Evolutionary conservation across 2,888 invertebrate species (phyloP).

Genomic region (Hoplodrina ambigua): DNA sequence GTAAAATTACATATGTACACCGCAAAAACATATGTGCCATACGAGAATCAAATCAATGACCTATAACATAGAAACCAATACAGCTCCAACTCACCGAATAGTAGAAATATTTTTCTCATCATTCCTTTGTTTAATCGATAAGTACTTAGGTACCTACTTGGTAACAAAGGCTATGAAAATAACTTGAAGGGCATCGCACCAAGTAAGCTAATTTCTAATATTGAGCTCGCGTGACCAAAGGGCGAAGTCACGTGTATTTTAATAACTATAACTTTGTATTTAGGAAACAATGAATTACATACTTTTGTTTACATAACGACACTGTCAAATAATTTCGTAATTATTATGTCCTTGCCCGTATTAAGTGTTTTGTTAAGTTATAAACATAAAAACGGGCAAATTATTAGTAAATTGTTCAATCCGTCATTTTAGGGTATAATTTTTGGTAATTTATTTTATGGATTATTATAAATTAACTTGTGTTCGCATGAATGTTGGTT

Average conservation of each 20-base stretch:
- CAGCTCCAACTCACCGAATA: too few relatives aligned
- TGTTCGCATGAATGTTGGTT: too few relatives aligned
- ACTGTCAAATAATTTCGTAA: conserved; percentile 59
- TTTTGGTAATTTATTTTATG: conserved; percentile 28
- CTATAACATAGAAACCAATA: background rate
- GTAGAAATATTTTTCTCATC: too few relatives aligned
- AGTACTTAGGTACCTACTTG: background rate
- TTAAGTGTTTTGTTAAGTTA: conserved; percentile 52
- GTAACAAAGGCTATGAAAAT: conserved; percentile 32
- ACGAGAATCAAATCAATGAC: background rate
- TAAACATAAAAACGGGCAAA: conserved; percentile 39
- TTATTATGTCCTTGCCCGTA: conserved; percentile 54
- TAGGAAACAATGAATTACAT: conserved; percentile 66
- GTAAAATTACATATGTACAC: too few relatives aligned
- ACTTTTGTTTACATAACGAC: conserved; percentile 61
- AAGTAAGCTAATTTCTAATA: conserved; percentile 59
- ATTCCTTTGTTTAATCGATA: conserved; percentile 4
- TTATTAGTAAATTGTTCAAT: conserved; percentile 48
- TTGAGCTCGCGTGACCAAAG: conserved; percentile 67
- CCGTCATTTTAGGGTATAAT: conserved; percentile 22
- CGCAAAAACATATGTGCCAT: too few relatives aligned
- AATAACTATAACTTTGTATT: conserved; percentile 56
- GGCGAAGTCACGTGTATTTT: conserved; percentile 60
- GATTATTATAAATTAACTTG: conserved; percentile 15
- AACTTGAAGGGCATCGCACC: conserved; percentile 45